Evolutionary conservation across 2,113 vertebrate species (phyloP).

Genomic region (Phaetusa simplex): DNA sequence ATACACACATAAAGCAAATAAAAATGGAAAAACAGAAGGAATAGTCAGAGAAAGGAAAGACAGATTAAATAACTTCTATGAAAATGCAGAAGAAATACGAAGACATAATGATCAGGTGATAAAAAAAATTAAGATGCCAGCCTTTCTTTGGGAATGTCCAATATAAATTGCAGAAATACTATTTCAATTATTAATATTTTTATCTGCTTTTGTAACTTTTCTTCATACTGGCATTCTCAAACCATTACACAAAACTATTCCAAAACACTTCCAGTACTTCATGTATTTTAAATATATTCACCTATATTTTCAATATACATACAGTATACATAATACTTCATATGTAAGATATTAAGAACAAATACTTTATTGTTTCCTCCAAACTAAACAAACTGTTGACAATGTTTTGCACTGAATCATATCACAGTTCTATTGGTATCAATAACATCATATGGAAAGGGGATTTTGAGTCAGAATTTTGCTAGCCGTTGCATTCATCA

Average conservation of each 20-base stretch:
- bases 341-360: background rate
- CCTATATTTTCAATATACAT: background rate
- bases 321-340: background rate
- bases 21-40: background rate
- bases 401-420: background rate
- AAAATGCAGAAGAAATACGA: background rate
- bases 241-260: background rate
- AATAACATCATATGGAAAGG: background rate
- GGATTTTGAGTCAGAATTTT: background rate
- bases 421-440: background rate
- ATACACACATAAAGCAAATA: background rate
- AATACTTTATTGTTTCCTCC: background rate
- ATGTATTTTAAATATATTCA: background rate
- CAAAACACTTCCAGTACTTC: background rate
- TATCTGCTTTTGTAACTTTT: background rate
- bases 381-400: background rate
- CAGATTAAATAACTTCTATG: background rate
- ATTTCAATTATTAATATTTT: background rate
- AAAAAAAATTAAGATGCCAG: background rate
- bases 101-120: background rate
- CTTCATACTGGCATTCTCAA: background rate
- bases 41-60: background rate
- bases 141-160: background rate
- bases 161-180: background rate
- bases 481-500: background rate